Percentiles rank a stretch among this genome's conserved stretches.
These are phyloP conservation scores for Chelonus formosanus DNA, from an alignment of 2,888 invertebrate species.

Conservation along the genomic window DNA sequence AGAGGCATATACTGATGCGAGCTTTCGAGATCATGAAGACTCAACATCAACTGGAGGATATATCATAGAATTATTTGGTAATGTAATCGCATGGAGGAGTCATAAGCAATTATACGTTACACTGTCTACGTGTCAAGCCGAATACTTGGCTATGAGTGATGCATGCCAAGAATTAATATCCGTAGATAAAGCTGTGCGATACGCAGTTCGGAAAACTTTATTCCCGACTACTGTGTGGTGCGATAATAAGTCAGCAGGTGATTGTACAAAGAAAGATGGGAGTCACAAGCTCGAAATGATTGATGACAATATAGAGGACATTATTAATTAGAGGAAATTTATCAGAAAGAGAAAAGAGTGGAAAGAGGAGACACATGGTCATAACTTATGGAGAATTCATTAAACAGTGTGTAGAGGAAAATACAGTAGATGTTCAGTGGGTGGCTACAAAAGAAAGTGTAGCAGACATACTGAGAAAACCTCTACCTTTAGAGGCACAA, in stretches of 20 bases:
- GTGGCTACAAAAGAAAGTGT: neutral
- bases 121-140: slow-evolving; percentile 30
- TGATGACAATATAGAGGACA: slow-evolving; percentile 27
- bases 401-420: neutral
- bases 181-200: slow-evolving; percentile 30
- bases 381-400: neutral
- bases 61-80: slow-evolving; percentile 30
- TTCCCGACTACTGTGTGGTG: slow-evolving; percentile 32
- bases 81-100: slow-evolving; percentile 31
- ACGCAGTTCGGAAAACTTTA: slow-evolving; percentile 24
- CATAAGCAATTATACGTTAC: slow-evolving; percentile 29
- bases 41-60: slow-evolving; percentile 32
- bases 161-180: slow-evolving; percentile 33
- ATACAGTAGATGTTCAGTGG: neutral
- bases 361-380: slow-evolving; percentile 1
- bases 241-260: slow-evolving; percentile 31
- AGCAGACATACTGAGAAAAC: neutral
- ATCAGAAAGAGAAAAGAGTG: slow-evolving; percentile 7
- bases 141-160: slow-evolving; percentile 31
- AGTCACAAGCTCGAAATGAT: slow-evolving; percentile 34
- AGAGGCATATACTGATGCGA: slow-evolving; percentile 29
- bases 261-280: slow-evolving; percentile 32
- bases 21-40: slow-evolving; percentile 31
- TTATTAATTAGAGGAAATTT: slow-evolving; percentile 22
- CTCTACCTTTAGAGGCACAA: neutral